Conservation (phyloP, 1,140 invertebrate species). For the Camponotus pennsylvanicus region DNA sequence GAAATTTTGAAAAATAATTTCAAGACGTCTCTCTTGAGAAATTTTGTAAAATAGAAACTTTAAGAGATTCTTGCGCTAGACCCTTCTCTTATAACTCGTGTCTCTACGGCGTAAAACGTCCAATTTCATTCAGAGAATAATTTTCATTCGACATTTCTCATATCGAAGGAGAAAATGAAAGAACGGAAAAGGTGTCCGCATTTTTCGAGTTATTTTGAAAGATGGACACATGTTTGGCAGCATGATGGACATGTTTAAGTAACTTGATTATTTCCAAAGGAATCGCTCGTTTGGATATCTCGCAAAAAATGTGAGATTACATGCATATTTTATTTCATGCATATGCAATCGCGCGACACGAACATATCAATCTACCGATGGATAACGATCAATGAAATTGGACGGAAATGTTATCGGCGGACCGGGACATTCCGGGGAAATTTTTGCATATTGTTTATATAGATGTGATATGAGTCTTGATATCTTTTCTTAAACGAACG, state of each 20-base stretch:
- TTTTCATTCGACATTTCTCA: slow-evolving; percentile 5
- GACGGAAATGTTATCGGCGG: slow-evolving; percentile 6
- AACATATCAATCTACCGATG: slow-evolving; percentile 52
- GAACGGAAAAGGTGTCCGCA: background rate
- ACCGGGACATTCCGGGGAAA: background rate
- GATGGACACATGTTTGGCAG: background rate
- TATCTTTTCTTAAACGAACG: slow-evolving; percentile 1
- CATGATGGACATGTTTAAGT: background rate
- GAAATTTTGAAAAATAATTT: background rate
- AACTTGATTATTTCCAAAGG: background rate
- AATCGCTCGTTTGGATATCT: background rate
- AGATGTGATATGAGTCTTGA: background rate
- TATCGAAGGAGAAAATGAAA: background rate
- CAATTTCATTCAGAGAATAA: slow-evolving; percentile 2
- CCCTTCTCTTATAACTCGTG: background rate
- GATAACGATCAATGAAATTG: slow-evolving; percentile 10
- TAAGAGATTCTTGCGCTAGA: background rate
- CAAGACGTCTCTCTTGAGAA: background rate
- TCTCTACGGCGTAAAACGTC: slow-evolving; percentile 23
- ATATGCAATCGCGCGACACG: slow-evolving; percentile 18
- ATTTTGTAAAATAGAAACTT: slow-evolving; percentile 1
- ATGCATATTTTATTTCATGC: background rate
- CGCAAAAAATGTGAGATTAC: background rate
- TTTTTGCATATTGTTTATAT: slow-evolving; percentile 3
- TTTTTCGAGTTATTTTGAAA: slow-evolving; percentile 27